Evolutionary conservation across 1,140 invertebrate species (phyloP).

Genomic region (Solenopsis fugax): DNA sequence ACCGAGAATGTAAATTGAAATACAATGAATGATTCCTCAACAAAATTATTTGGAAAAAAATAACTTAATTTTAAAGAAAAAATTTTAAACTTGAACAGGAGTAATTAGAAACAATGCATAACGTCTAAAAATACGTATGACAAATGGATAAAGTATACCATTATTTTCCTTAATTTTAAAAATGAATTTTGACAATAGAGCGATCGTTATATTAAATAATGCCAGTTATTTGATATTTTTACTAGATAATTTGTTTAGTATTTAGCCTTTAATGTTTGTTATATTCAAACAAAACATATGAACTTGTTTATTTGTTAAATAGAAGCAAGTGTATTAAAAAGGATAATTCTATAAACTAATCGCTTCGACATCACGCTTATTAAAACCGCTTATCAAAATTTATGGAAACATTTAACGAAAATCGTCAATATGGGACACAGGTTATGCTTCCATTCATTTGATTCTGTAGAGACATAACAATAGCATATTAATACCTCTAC

Average conservation of each 20-base stretch:
- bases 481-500: constrained; percentile 23
- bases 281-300: not conserved
- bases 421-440: constrained; percentile 11
- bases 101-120: not conserved
- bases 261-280: not conserved
- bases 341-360: constrained; percentile 29
- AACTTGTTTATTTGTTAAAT: not conserved
- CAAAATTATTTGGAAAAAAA: not conserved
- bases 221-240: not conserved
- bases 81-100: not conserved
- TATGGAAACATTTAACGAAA: constrained; percentile 18
- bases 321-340: not conserved
- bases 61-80: not conserved
- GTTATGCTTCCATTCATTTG: constrained; percentile 30
- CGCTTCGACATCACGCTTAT: not conserved
- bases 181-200: not conserved
- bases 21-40: not conserved
- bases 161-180: not conserved
- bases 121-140: not conserved
- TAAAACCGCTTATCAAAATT: not conserved
- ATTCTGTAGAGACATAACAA: constrained; percentile 25
- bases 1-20: not conserved
- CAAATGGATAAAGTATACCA: not conserved
- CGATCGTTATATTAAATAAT: not conserved
- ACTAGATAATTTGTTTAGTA: not conserved